Evolutionary conservation across 1,140 invertebrate species (phyloP), one percentile per base, ranked within the genome.

Genomic region (Coenobita brevimanus): DNA sequence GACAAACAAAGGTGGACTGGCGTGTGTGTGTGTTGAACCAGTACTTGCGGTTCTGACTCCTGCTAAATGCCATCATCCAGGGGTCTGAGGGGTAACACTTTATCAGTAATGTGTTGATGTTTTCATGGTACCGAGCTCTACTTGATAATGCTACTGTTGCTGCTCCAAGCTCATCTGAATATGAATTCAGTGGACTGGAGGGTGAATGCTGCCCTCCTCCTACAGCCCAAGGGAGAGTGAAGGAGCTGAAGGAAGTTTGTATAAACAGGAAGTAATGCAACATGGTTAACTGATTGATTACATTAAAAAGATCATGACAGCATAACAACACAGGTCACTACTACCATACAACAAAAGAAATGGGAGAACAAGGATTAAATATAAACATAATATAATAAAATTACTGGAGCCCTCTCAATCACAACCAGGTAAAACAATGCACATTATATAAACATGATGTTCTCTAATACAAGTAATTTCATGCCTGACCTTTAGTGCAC

Each of bases 41-140:
- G 91, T 95, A 95, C 46, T 93, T 93, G 57, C 91, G 88, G 2
- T 92, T 88, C 3, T 91, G 89, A 27, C 80, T 93, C 71, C 91
- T 92, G 89, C 94, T 95, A 13, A 92, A 90, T 30, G 93, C 92
- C 88, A 94, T 93, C 62, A 92, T 92, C 94, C 94, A 95, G 21
- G 94, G 94, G 38, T 93, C 91, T 87, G 17, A 41, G 54, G 90
- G 82, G 17, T 91, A 83, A 88, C 87, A 21, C 91, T 86, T 82
- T 90, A 91, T 24, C 88, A 89, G 17, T 50, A 50, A 17, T 17
- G 17, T 50, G 17, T 50, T 50, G 46, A 50, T 50, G 46, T 50
- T 50, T 50, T 50, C 17, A 50, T 50, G 6, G 46, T 50, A n/a
- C 46, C 6, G 46, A 50, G 17, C 46, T 8, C 6, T 50, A 50